A percentile compares a stretch with the other conserved stretches of the same genome.
Conservation (phyloP, 2,888 invertebrate genomes). For the Smittia aterrima region DNA sequence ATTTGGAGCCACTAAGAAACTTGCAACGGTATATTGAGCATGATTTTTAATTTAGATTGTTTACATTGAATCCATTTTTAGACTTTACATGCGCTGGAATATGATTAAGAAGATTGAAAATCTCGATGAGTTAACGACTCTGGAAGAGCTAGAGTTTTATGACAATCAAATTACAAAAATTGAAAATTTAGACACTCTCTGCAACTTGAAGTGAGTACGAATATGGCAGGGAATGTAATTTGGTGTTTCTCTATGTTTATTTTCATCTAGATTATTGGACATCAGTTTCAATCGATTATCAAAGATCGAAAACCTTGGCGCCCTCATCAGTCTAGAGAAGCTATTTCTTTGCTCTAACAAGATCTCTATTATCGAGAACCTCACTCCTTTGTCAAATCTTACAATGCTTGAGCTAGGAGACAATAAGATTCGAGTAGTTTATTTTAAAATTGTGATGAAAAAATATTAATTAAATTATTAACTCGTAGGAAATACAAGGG, state of each 20-base stretch:
- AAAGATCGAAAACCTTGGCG: slow-evolving; percentile 78
- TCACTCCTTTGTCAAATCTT: slow-evolving; percentile 75
- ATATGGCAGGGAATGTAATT: neutral
- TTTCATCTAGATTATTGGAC: slow-evolving; percentile 73
- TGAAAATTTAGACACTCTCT: slow-evolving; percentile 82
- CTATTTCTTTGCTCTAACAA: slow-evolving; percentile 88
- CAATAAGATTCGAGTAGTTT: slow-evolving; percentile 78
- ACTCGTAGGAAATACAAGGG: slow-evolving; percentile 77
- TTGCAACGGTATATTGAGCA: slow-evolving; percentile 61
- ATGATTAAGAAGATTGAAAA: slow-evolving; percentile 93
- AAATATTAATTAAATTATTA: neutral
- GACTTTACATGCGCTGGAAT: slow-evolving; percentile 89
- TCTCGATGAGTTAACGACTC: slow-evolving; percentile 68
- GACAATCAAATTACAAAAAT: slow-evolving; percentile 95
- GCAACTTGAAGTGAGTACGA: slow-evolving; percentile 73
- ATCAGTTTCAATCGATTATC: slow-evolving; percentile 92
- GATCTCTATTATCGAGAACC: slow-evolving; percentile 80
- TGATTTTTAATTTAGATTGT: slow-evolving; percentile 41
- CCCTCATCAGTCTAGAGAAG: slow-evolving; percentile 72
- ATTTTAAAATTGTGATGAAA: slow-evolving; percentile 1
- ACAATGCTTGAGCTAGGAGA: slow-evolving; percentile 91
- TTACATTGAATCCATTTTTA: slow-evolving; percentile 46
- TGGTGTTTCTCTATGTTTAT: slow-evolving; percentile 18
- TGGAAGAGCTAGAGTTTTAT: slow-evolving; percentile 89
- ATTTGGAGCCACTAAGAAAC: slow-evolving; percentile 72